Evolutionary conservation across 2,113 vertebrate species (phyloP).

Genomic region (Centropus unirufus): DNA sequence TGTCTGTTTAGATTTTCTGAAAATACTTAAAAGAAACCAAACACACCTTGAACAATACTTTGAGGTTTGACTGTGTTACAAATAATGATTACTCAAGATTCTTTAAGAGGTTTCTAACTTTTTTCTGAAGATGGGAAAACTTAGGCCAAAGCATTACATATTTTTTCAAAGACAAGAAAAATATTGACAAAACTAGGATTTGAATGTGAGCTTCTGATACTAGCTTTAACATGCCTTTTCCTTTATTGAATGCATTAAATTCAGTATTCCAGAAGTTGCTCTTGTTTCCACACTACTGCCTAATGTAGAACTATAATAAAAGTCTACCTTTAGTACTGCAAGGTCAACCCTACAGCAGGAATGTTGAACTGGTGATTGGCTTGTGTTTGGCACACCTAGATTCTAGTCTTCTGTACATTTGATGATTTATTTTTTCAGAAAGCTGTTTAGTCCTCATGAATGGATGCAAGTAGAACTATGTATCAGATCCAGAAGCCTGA

Average conservation of each 20-base stretch:
- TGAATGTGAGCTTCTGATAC: neutral
- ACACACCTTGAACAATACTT: neutral
- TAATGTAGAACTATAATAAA: neutral
- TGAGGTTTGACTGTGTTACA: neutral
- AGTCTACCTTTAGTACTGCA: neutral
- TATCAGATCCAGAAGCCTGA: neutral
- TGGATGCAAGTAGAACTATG: neutral
- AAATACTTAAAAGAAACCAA: neutral
- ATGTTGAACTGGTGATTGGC: neutral
- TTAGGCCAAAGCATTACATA: neutral
- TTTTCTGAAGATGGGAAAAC: neutral
- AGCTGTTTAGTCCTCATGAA: neutral
- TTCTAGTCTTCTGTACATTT: neutral
- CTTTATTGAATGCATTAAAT: neutral
- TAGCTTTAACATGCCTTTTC: neutral
- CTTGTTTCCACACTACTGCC: neutral
- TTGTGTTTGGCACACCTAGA: neutral
- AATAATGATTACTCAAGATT: neutral
- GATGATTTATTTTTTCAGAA: neutral
- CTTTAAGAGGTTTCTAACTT: neutral
- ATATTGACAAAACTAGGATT: neutral
- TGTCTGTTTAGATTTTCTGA: slow-evolving; percentile 33
- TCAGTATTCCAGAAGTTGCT: neutral
- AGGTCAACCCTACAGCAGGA: neutral
- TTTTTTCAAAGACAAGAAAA: neutral